These are phyloP conservation scores for Hyphantria cunea DNA, from an alignment of 1,140 invertebrate species.

Conservation along the genomic window DNA sequence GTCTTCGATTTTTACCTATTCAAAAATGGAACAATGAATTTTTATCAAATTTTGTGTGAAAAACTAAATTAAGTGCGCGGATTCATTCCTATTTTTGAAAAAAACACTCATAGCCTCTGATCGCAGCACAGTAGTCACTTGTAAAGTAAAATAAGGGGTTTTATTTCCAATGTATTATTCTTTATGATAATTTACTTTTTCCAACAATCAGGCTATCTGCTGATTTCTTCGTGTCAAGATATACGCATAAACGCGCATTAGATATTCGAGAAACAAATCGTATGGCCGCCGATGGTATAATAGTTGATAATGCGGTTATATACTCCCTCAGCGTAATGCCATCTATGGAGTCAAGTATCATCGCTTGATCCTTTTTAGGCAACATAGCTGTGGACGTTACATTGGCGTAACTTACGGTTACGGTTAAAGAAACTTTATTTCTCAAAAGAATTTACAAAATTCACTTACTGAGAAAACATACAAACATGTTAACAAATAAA, in stretches of 20 bases:
- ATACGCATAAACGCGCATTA: conserved; percentile 33
- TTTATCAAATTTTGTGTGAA: no score
- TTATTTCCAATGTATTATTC: conserved; percentile 26
- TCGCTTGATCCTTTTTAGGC: conserved; percentile 34
- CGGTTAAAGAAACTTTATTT: no score
- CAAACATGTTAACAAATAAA: no score
- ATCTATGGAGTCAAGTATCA: conserved; percentile 30
- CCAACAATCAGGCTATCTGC: conserved; percentile 27
- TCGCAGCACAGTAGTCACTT: no score
- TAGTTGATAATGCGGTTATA: conserved; percentile 13
- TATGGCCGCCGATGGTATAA: conserved; percentile 25
- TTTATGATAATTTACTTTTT: conserved; percentile 20
- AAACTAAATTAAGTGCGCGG: no score
- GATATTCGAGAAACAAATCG: conserved; percentile 37
- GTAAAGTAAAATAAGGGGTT: conserved; percentile 36
- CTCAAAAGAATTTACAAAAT: no score
- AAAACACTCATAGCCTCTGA: no score
- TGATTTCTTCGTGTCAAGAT: conserved; percentile 32
- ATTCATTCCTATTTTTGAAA: no score
- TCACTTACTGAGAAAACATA: no score
- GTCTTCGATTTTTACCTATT: no score
- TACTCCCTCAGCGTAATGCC: conserved; percentile 32
- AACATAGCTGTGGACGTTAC: conserved; percentile 29
- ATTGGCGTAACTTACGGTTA: conserved; percentile 31
- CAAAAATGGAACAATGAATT: no score